phyloP scores from a whole-genome alignment of 1,140 invertebrate species.

The Psix sp. region DNA sequence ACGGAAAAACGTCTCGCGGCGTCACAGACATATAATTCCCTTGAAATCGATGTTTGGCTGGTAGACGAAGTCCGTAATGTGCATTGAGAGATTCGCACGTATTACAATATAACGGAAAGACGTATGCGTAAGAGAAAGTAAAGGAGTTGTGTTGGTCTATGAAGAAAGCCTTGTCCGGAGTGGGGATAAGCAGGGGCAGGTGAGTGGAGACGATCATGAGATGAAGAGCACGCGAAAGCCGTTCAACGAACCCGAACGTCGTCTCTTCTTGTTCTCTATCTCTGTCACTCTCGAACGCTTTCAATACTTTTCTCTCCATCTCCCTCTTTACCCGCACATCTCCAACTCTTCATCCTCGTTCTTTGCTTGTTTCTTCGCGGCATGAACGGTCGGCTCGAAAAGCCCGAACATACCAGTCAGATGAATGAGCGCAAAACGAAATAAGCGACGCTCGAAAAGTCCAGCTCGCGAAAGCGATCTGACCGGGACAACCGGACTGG shows the following conservation, averaged over 20 bases:
- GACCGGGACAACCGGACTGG: conserved; percentile 61
- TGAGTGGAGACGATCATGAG: conserved; percentile 60
- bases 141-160: conserved; percentile 47
- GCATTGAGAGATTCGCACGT: conserved; percentile 40
- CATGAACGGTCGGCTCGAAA: conserved; percentile 46
- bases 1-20: no score
- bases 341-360: conserved; percentile 22
- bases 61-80: conserved; percentile 5
- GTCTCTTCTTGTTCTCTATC: conserved; percentile 25
- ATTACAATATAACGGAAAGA: conserved; percentile 53
- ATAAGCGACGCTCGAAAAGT: conserved; percentile 64
- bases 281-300: not conserved
- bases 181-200: conserved; percentile 55
- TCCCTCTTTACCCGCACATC: conserved; percentile 8
- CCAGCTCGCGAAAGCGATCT: conserved; percentile 64
- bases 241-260: conserved; percentile 68
- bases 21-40: no score
- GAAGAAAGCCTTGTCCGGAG: conserved; percentile 43
- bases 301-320: conserved; percentile 18
- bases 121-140: conserved; percentile 58
- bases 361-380: conserved; percentile 8
- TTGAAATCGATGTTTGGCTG: conserved; percentile 1
- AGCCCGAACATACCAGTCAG: conserved; percentile 65
- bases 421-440: conserved; percentile 69
- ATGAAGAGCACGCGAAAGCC: conserved; percentile 62